Base-by-base conservation (phyloP, 2,888 invertebrate genomes). In the Eupithecia exiguata region DNA sequence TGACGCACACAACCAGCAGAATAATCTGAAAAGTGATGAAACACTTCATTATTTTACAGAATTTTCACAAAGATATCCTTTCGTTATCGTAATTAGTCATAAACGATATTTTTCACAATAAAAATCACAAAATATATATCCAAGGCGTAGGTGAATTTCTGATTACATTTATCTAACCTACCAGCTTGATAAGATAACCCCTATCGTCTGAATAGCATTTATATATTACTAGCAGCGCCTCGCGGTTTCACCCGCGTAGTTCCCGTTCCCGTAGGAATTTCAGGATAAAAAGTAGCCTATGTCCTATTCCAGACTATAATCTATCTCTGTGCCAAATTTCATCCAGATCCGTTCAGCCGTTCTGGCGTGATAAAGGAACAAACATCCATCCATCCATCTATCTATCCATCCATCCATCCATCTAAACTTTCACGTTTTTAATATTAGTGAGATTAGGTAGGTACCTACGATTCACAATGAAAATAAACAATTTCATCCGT, bases 11-110 rank as follows among this genome's bases (percentile, higher is more conserved):
- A 40, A 82, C 85, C 65, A 88, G 70, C 12, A 85, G 75, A 71
- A 89, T 72, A 21, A 88, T 77, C 89, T 89, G 89, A 14, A 85
- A 85, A 43, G 81, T 67, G 35, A 76, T 69, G 77, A 80, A 78
- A 67, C 69, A 77, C 70, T 81, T 81, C 82, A 84, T 82, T 77
- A 18, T 77, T 65, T 65, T 6, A 58, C 25, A 10, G 5, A 53
- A 53, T 9, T 49, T 49, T n/a, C n/a, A n/a, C 49, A 21, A 4
- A 4, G n/a, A 12, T 53, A 12, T 53, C 53, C 5, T 53, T 21
- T 1, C 21, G 10, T 4, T 53, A 53, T 21, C 12, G 49, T 53
- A 53, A 53, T 53, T 21, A 21, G 53, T 49, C 49, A n/a, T n/a
- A 53, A 21, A 49, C 49, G 3, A 21, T 49, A 53, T 53, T 21